Base-by-base conservation (phyloP, 1,140 invertebrate species). In the Pogonognathellus flavescens region DNA sequence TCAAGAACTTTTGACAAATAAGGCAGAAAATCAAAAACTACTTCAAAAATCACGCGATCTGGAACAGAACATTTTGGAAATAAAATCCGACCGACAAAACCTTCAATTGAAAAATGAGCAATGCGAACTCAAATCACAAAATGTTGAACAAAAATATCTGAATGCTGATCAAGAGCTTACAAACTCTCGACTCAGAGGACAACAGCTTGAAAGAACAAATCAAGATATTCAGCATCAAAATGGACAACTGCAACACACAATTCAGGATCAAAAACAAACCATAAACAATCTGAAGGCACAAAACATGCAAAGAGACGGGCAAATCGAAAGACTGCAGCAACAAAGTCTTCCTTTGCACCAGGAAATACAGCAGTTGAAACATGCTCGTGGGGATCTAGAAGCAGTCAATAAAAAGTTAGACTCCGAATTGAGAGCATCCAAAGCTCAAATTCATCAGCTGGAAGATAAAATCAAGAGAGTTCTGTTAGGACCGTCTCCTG, bases 281-380 rank as follows among this genome's bases (percentile, higher is more conserved):
- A 80, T 80, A 16, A 53, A 49, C 20, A 49, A 31, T 2, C 6
- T 80, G 0, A 80, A 80, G 49, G 22, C 31, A 16, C 72, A 16
- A 80, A 81, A 18, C 20, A 55, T 9, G 18, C 80, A 81, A 16
- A 81, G 55, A 55, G 80, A 81, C 14, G 80, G 20, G 1, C 80
- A 81, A 31, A 81, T 81, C 52, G 80, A 55, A 14, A 53, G 80
- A 25, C 80, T 81, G 16, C 80, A 81, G 20, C 49, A 81, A n/a
- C 80, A 81, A 52, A 81, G 31, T 20, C 80, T 81, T 57, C 80
- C 80, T 13, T 25, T 81, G 20, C 80, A 81, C 20, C 80, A 81
- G 20, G 80, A 81, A 81, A 57, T 81, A 5, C 80, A 81, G 20
- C 80, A 81, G 52, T 25, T 81, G 20, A 53, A 81, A 55, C 50